Percentiles rank a stretch among this genome's conserved stretches.
Conservation (phyloP, 1,140 invertebrate genomes). For the Nomia melanderi region DNA sequence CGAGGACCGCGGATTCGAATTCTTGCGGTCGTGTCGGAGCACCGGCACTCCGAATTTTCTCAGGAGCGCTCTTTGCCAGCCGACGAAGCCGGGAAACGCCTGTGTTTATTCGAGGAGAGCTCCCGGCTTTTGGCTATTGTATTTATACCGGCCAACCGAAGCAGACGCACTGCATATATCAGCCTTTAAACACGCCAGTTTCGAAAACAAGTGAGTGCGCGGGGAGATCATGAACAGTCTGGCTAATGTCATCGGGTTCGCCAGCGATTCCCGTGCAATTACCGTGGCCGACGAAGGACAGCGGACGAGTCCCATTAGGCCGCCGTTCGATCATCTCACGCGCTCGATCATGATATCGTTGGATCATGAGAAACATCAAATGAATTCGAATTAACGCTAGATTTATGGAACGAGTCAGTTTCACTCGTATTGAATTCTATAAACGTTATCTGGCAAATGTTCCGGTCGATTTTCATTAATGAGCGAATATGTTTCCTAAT, state of each 20-base stretch:
- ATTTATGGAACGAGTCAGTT: too few relatives aligned
- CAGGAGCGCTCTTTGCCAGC: conserved; percentile 7
- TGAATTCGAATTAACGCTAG: too few relatives aligned
- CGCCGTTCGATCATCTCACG: background rate
- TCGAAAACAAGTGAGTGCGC: conserved; percentile 17
- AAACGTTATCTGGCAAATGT: too few relatives aligned
- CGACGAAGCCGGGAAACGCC: conserved; percentile 35
- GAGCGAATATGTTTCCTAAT: too few relatives aligned
- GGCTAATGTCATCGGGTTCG: conserved; percentile 1
- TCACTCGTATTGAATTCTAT: too few relatives aligned
- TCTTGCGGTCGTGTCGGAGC: conserved; percentile 1
- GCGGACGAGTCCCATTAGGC: background rate
- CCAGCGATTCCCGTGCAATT: background rate
- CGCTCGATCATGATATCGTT: background rate
- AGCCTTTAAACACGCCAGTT: conserved; percentile 36
- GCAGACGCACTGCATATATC: conserved; percentile 36
- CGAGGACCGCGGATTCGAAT: too few relatives aligned
- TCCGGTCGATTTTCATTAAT: too few relatives aligned
- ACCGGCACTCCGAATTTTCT: conserved; percentile 14
- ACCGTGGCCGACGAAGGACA: background rate
- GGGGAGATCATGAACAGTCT: background rate
- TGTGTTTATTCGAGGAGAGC: conserved; percentile 47
- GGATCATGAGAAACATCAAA: too few relatives aligned
- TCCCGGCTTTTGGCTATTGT: conserved; percentile 53
- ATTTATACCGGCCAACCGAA: conserved; percentile 61